phyloP scores from a whole-genome alignment of 2,113 vertebrate genomes.

The Bungarus multicinctus region DNA sequence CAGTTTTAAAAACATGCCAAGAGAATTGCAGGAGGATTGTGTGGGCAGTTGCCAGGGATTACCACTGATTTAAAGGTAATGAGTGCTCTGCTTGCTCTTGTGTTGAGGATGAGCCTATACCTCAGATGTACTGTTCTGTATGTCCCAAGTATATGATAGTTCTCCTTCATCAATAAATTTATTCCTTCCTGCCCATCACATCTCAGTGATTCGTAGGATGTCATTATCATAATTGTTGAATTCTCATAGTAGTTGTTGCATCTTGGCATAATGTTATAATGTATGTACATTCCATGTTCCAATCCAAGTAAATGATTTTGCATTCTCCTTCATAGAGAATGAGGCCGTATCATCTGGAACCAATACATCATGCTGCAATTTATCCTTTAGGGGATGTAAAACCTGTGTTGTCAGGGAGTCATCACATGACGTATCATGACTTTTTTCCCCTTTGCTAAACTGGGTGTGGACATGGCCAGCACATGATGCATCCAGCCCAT shows the following conservation, averaged over 20 bases:
- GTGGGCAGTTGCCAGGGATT: neutral
- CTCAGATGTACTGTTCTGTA: neutral
- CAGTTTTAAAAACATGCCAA: neutral
- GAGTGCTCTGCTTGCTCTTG: neutral
- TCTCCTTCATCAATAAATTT: neutral
- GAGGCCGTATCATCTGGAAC: neutral
- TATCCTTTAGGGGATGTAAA: neutral
- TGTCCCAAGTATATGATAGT: neutral
- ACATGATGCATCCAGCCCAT: too few relatives aligned
- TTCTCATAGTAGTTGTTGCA: neutral
- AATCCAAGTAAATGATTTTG: neutral
- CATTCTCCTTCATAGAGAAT: neutral
- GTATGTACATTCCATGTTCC: neutral
- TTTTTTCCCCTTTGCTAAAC: too few relatives aligned
- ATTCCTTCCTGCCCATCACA: neutral
- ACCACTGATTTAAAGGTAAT: neutral
- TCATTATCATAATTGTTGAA: neutral
- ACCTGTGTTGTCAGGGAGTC: rapidly evolving
- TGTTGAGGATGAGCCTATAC: neutral
- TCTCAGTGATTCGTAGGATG: neutral
- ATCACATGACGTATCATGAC: rapidly evolving
- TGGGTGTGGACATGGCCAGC: too few relatives aligned
- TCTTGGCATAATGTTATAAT: neutral
- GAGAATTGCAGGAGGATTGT: neutral
- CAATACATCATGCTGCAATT: neutral